phyloP scores from a whole-genome alignment of 2,113 vertebrate species.

The Sigmodon hispidus region DNA sequence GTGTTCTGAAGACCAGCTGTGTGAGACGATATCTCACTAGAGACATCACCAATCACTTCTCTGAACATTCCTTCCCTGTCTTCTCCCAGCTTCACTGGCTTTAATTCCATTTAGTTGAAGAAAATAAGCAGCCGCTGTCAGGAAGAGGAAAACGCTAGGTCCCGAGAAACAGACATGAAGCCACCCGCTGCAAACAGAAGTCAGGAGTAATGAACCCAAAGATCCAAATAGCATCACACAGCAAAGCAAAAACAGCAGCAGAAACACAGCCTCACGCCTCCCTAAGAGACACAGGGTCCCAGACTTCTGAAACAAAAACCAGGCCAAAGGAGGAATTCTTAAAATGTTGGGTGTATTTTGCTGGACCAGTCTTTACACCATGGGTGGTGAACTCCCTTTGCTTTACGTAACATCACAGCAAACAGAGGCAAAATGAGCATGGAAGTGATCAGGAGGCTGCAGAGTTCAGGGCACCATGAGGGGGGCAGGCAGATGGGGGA shows the following conservation, averaged over 20 bases:
- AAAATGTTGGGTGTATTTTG: neutral
- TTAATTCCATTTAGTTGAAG: neutral
- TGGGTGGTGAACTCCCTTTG: neutral
- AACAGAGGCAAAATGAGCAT: neutral
- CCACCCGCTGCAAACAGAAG: neutral
- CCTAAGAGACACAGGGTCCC: neutral
- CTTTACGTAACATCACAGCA: neutral
- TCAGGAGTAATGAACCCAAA: neutral
- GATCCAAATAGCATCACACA: neutral
- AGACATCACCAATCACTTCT: neutral
- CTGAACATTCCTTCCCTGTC: neutral
- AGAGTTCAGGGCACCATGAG: neutral
- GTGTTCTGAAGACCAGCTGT: neutral
- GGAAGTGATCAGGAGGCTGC: neutral
- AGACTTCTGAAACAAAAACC: neutral
- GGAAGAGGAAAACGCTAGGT: neutral
- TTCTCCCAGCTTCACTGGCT: neutral
- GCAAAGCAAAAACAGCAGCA: neutral
- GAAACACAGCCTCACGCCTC: neutral
- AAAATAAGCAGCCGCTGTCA: neutral
- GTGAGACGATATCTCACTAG: neutral
- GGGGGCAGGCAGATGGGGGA: fast-evolving
- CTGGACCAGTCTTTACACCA: neutral
- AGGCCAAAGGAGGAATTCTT: neutral
- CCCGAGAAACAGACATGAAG: neutral